Evolutionary conservation across 2,113 vertebrate genomes (phyloP), one percentile per base, ranked within the genome.

Genomic region (Calyptomena viridis): DNA sequence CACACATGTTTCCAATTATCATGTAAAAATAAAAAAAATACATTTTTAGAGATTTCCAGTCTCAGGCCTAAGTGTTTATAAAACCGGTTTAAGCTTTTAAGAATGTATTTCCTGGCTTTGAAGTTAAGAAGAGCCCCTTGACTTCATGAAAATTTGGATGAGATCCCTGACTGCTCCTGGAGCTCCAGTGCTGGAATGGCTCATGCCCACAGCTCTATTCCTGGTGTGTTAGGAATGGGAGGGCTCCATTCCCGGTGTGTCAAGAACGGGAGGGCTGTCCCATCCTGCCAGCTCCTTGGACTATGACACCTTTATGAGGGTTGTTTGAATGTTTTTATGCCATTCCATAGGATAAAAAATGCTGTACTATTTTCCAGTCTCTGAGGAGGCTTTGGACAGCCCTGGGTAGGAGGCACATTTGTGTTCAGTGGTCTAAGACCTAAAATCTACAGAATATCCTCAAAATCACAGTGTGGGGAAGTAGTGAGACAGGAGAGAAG

Each of bases 101-200:
- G 88, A 91, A 95, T 93, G 90, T 83, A 87, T 91, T 97, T 96
- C 93, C 94, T 96, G 91, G 87, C 93, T 95, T 93, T 92, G 87
- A 94, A 95, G 79, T 52, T 1, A 68, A 63, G 82, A 95, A 64
- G 73, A 90, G 83, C 89, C 93, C 81, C 62, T 95, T 82, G 67
- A 63, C 63, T 95, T 59, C 72, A 78, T 64, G 59, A 87, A 67
- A 80, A 23, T 77, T 63, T 93, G 93, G 91, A 90, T 47, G 50
- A 53, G 74, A 60, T 79, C 81, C 81, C 84, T 79, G 77, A 27
- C 22, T 24, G n/a, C 73, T 90, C 47, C 84, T 66, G 91, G 59
- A 91, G 62, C 63, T 72, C 33, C 72, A 49, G n/a, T 0, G 8
- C 50, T 1, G 1, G 15, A 23, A 66, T 1, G 0, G 62, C 3